Percentiles rank a stretch among this genome's conserved stretches.
Conservation (phyloP, 2,888 invertebrate species). For the Cacoxenus indagator region DNA sequence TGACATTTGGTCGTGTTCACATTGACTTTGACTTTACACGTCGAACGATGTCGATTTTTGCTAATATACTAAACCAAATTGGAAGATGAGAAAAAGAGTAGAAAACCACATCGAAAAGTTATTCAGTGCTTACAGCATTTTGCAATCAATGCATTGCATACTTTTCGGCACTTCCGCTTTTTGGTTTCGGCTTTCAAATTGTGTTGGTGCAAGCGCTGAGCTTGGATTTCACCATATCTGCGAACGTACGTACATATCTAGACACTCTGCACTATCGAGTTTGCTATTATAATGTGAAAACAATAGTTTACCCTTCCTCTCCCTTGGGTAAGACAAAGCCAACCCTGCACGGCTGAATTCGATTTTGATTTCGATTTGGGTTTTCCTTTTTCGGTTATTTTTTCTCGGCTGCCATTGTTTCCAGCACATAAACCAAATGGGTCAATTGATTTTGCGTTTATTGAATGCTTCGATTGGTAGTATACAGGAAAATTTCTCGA, state of each 20-base stretch:
- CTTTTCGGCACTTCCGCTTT: not conserved
- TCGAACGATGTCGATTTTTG: constrained; percentile 2
- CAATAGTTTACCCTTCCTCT: constrained; percentile 33
- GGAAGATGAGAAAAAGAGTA: not conserved
- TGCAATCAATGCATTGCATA: not conserved
- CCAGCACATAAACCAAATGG: constrained; percentile 65
- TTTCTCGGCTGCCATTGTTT: constrained; percentile 37
- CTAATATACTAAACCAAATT: not conserved
- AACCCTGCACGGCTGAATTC: not conserved
- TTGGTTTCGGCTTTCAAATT: not conserved
- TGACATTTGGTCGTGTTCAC: constrained; percentile 54
- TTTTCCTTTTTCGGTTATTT: not conserved
- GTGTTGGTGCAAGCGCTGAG: not conserved
- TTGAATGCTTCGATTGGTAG: constrained; percentile 45
- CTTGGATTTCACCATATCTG: not conserved
- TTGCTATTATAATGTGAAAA: constrained; percentile 50
- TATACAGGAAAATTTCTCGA: not conserved
- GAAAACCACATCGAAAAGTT: not conserved
- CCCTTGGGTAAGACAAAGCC: not conserved
- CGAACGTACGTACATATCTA: not conserved
- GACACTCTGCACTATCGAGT: not conserved
- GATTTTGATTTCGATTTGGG: not conserved
- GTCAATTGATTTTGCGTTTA: constrained; percentile 65
- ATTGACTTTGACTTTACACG: constrained; percentile 50
- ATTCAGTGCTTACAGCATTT: not conserved